Evolutionary conservation across 2,797 vertebrate genomes (phyloP).

Genomic region (Trichosurus vulpecula): DNA sequence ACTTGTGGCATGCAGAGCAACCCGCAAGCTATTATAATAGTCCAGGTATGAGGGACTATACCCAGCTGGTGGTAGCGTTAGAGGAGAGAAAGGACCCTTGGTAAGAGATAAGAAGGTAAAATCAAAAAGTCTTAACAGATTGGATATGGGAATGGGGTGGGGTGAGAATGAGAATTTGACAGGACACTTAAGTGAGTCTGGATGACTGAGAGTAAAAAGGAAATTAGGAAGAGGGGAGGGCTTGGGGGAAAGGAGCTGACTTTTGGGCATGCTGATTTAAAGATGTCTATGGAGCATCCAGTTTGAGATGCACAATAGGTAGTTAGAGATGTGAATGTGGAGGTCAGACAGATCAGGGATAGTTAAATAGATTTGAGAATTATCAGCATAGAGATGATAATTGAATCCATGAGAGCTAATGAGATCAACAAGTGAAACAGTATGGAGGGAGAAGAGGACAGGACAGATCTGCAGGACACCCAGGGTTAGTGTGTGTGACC

Average conservation of each 20-base stretch:
- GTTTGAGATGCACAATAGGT: not conserved
- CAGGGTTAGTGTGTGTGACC: not conserved
- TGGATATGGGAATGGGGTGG: not conserved
- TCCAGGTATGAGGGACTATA: not conserved
- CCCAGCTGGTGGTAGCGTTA: not conserved
- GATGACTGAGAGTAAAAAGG: not conserved
- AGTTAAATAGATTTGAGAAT: not conserved
- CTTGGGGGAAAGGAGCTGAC: not conserved
- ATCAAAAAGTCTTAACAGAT: not conserved
- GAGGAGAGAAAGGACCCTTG: not conserved
- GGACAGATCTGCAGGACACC: not conserved
- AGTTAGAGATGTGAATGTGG: not conserved
- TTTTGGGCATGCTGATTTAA: not conserved
- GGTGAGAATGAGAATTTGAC: not conserved
- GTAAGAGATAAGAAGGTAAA: not conserved
- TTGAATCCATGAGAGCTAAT: not conserved
- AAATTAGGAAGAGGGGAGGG: not conserved
- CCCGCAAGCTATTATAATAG: not conserved
- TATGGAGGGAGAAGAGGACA: not conserved
- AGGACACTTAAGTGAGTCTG: not conserved
- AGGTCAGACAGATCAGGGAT: not conserved
- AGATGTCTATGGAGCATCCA: not conserved
- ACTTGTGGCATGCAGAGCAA: not conserved
- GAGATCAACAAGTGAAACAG: not conserved
- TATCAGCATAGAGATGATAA: not conserved